phyloP scores from a whole-genome alignment of 1,140 invertebrate genomes.

The Heliconius hewitsoni region DNA sequence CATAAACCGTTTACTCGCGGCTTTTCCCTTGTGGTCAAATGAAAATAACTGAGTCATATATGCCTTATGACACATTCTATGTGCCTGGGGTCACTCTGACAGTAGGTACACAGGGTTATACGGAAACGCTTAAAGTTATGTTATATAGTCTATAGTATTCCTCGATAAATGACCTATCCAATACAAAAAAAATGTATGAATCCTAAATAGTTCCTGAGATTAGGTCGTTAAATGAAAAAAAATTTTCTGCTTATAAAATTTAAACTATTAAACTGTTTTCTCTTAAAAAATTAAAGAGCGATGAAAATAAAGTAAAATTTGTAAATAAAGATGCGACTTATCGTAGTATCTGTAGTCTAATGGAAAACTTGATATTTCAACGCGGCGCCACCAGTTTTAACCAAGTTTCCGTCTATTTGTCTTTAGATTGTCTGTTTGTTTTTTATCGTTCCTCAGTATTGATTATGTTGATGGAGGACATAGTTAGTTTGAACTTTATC shows the following conservation, averaged over 20 bases:
- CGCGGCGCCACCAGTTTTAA: constrained; percentile 52
- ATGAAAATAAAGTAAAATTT: neutral
- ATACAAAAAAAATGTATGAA: too few species aligned
- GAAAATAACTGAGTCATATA: too few species aligned
- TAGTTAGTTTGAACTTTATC: neutral
- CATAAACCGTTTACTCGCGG: too few species aligned
- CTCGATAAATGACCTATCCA: too few species aligned
- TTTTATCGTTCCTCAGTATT: constrained; percentile 31
- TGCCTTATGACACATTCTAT: too few species aligned
- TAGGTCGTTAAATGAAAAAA: too few species aligned
- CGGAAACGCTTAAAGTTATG: too few species aligned
- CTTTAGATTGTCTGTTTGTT: constrained; percentile 37
- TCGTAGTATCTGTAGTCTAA: constrained; percentile 21
- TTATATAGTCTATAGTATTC: too few species aligned
- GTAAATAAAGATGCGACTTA: constrained; percentile 19
- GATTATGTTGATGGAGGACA: constrained; percentile 13
- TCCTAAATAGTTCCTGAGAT: too few species aligned
- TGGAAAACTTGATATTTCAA: constrained; percentile 52
- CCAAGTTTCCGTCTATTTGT: constrained; percentile 50
- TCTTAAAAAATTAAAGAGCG: neutral
- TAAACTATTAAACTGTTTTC: neutral
- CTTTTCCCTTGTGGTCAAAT: too few species aligned
- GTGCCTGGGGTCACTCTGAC: too few species aligned
- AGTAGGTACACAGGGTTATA: too few species aligned
- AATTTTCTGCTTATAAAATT: neutral